Base-by-base conservation (phyloP, 2,888 invertebrate species). In the Magallana nippona region DNA sequence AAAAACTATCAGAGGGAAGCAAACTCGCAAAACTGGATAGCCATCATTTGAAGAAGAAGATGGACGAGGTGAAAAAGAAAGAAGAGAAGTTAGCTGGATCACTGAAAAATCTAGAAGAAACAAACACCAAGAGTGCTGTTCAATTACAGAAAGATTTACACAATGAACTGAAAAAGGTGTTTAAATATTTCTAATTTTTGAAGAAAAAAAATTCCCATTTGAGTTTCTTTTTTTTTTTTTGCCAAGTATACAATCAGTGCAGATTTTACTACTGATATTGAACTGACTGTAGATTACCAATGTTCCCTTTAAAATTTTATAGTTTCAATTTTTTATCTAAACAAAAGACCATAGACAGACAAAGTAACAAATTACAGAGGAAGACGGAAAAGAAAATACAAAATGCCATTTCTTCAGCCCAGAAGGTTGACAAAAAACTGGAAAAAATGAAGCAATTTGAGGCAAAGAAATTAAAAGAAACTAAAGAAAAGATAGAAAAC, bases 101-200 rank as follows among this genome's bases (percentile, higher is more conserved):
- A 17, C 15, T 71, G 71, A 22, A 19, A 27, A 71, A 71, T 32
- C 1, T 71, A 32, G 71, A 71, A 3, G 32, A 71, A 32, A 27
- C 71, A 71, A 71, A 19, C 2, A 22, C 13, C 15, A 15, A 32
- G 15, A 71, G 32, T 71, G 22, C 71, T 71, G 71, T 32, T 15
- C 22, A 71, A 71, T 27, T 71, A 71, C 71, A 27, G 32, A 15
- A 27, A 27, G 22, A 71, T 71, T 71, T 71, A 71, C 22, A 27
- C 15, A 13, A 71, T 71, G 15, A 22, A 71, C 22, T 71, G 15
- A 32, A 71, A 15, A 71, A 71, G 71, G 71, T 71, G 22, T 15
- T 15, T 10, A 27, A 27, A 60, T 60, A n/a, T 60, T 60, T 60
- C 19, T 44, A n/a, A n/a, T n/a, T n/a, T n/a, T n/a, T n/a, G n/a